Evolutionary conservation across 2,797 vertebrate genomes (phyloP).

Genomic region (Hipposideros larvatus): DNA sequence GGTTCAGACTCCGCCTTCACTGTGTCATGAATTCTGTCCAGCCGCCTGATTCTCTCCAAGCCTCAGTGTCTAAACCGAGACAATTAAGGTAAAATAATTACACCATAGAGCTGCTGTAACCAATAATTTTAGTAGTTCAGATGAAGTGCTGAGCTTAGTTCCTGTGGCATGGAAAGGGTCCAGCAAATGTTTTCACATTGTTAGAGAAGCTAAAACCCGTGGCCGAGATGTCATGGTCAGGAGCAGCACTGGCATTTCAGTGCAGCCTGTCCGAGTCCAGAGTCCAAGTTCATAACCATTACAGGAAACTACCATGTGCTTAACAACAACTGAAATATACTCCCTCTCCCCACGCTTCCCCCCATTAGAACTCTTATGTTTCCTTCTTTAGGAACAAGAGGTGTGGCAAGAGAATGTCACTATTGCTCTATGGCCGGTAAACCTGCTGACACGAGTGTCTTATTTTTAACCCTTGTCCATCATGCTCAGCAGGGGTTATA

Average conservation of each 20-base stretch:
- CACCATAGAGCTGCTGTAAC: too few species aligned
- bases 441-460: not conserved
- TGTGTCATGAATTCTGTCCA: not conserved
- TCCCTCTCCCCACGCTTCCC: not conserved
- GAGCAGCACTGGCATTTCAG: not conserved
- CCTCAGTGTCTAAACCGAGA: not conserved
- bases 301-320: fast-evolving
- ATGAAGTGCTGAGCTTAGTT: not conserved
- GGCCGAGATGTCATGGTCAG: not conserved
- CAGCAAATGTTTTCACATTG: not conserved
- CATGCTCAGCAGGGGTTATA: not conserved
- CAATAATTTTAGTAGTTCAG: not conserved
- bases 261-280: not conserved
- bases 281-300: not conserved
- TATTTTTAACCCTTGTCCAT: not conserved
- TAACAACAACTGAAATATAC: fast-evolving
- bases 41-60: fast-evolving
- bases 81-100: not conserved
- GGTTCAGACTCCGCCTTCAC: not conserved
- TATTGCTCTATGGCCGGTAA: not conserved
- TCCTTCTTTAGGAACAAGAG: not conserved
- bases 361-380: not conserved
- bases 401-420: not conserved
- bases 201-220: not conserved
- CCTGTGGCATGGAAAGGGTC: not conserved